Base-by-base conservation (phyloP, 2,888 invertebrate genomes). In the Limnephilus rhombicus region DNA sequence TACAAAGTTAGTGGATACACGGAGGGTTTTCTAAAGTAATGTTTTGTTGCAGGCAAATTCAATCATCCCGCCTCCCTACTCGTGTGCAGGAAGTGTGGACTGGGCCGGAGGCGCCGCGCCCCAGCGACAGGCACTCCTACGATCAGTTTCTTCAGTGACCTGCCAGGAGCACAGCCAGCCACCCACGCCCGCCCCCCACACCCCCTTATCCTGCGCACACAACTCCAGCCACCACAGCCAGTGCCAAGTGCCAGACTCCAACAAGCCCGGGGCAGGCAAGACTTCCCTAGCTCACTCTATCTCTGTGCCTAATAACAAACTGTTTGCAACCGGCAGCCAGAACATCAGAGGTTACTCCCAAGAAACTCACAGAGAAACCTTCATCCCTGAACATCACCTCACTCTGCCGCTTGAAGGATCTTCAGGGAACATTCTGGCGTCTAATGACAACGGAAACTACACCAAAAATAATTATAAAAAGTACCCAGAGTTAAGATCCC, bases 51-150 rank as follows among this genome's bases (percentile, higher is more conserved):
- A 97, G 97, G 98, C 98, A 91, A 98, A 98, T 95, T 97, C 98
- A 92, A 96, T 98, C 95, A 97, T 98, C 94, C 98, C 98, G 92
- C 98, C 98, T 86, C 98, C 98, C 31, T 98, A 98, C 95, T 98
- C 98, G 92, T 97, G 98, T 94, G 97, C 98, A 94, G 97, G 97
- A 94, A 98, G 97, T 95, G 97, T 97, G 94, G 98, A 98, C 94
- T 97, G 97, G 94, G 95, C 97, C 92, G 95, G 95, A 94, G 96
- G 95, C 92, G 95, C 96, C 94, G 95, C 95, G 94, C 94, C 94
- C 94, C 94, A 95, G 94, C 95, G 94, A 94, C 94, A 94, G 92
- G 93, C 94, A 91, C 94, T 97, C 94, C 96, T 97, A 93, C 96
- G 97, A 92, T 97, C 97, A 93, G 96, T 97, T 94, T 97, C 97